These are phyloP conservation scores for Tetramorium simillimum DNA, from an alignment of 1,140 invertebrate species.

Conservation along the genomic window DNA sequence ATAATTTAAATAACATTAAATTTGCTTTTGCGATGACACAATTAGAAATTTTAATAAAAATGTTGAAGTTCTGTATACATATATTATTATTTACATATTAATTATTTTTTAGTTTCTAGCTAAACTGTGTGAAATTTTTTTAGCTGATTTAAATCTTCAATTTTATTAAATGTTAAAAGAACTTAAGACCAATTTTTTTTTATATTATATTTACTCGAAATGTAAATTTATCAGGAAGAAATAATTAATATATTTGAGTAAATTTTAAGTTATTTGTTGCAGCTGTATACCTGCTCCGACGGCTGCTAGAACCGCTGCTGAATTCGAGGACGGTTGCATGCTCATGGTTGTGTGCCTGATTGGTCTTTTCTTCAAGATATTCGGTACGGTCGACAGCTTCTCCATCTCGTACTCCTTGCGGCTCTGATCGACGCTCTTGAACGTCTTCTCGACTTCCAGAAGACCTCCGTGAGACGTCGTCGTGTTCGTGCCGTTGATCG, in stretches of 20 bases:
- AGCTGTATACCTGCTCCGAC: slow-evolving; percentile 86
- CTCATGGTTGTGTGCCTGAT: slow-evolving; percentile 72
- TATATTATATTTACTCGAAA: neutral
- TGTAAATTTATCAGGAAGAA: neutral
- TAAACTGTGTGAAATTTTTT: neutral
- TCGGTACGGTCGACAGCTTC: slow-evolving; percentile 78
- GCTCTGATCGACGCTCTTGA: slow-evolving; percentile 89
- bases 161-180: neutral
- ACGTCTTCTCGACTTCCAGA: slow-evolving; percentile 90
- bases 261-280: slow-evolving; percentile 26
- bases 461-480: slow-evolving; percentile 91
- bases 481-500: slow-evolving; percentile 88
- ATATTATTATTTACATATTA: slow-evolving; percentile 5
- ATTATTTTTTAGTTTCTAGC: neutral
- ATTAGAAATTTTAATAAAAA: slow-evolving; percentile 2
- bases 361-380: slow-evolving; percentile 74
- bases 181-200: neutral
- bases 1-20: neutral
- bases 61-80: neutral
- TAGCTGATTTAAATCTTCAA: neutral
- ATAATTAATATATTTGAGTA: neutral
- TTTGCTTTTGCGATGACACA: neutral
- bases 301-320: slow-evolving; percentile 89
- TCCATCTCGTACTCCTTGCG: slow-evolving; percentile 83
- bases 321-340: slow-evolving; percentile 80